These are phyloP conservation scores for Harpagifer antarcticus DNA, from an alignment of 2,797 vertebrate species.

Conservation along the genomic window DNA sequence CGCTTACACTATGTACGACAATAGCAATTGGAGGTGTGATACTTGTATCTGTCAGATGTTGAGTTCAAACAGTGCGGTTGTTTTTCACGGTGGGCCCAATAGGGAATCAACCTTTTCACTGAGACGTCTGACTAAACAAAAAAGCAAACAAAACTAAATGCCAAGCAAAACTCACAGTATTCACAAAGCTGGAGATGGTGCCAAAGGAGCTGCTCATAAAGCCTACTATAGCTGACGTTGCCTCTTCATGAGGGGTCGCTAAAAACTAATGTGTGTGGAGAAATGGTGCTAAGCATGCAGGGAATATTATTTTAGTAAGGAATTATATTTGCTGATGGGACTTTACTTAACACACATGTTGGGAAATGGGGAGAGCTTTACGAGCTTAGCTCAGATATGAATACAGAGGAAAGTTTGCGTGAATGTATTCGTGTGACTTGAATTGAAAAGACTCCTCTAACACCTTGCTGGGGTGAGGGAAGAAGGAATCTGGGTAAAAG, in stretches of 20 bases:
- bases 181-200: slow-evolving; percentile 12
- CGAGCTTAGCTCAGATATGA: slow-evolving; percentile 22
- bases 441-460: slow-evolving; percentile 23
- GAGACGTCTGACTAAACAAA: slow-evolving; percentile 52
- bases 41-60: slow-evolving; percentile 65
- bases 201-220: slow-evolving; percentile 26
- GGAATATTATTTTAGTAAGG: not conserved
- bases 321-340: slow-evolving; percentile 23
- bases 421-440: slow-evolving; percentile 8
- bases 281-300: not conserved
- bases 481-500: not conserved
- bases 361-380: slow-evolving; percentile 2
- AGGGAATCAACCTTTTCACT: slow-evolving; percentile 71
- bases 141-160: slow-evolving; percentile 51
- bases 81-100: slow-evolving; percentile 17
- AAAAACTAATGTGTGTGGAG: slow-evolving; percentile 28
- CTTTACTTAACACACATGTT: slow-evolving; percentile 4
- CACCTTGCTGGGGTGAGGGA: slow-evolving; percentile 20
- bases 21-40: slow-evolving; percentile 43
- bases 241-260: slow-evolving; percentile 19
- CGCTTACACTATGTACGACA: slow-evolving; percentile 60
- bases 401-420: slow-evolving; percentile 5
- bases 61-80: slow-evolving; percentile 47
- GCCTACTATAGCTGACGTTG: slow-evolving; percentile 13
- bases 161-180: slow-evolving; percentile 37